Evolutionary conservation across 2,888 invertebrate species (phyloP), one percentile per base, ranked within the genome.

Genomic region (Oscheius sp.): DNA sequence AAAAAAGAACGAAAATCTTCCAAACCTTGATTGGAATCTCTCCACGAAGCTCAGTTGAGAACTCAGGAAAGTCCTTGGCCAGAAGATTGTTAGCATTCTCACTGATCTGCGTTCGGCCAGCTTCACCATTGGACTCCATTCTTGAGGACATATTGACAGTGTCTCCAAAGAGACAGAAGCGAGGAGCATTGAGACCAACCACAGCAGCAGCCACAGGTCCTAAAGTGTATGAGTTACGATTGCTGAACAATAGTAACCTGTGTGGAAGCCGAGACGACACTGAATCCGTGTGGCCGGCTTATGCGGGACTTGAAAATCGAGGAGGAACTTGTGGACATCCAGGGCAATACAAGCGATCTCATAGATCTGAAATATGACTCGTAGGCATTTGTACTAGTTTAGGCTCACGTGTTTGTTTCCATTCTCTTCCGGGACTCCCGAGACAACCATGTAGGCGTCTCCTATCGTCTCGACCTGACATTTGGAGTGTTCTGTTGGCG

Each of bases 81-180:
- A 88, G 74, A 13, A 84, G 62, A 21, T 77, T 77, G 35, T 81
- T 81, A 1, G 86, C 78, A n/a, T 79, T 77, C 57, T 87, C 84
- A 35, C 81, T 82, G 21, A 88, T 83, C 76, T 88, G 88, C 9
- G 88, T 88, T 74, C 78, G 80, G 68, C 85, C 87, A 5, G 86
- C 76, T 63, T 83, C 77, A 21, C 86, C 84, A 35, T 88, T 88
- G 47, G 84, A 84, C 62, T 88, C 88, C 88, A 88, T 88, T 50
- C 88, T 62, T 9, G 86, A 86, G 7, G 88, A 77, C 76, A 84
- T 86, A 77, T 88, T 88, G 42, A 70, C 87, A 35, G 88, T 88
- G 73, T 88, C 88, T 48, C 88, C 88, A 59, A 88, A 88, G 1
- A 88, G 82, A 76, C 88, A 88, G 75, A 89, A 88, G 13, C 88